Evolutionary conservation across 2,888 invertebrate species (phyloP), one percentile per base, ranked within the genome.

Genomic region (Anorthoa munda): DNA sequence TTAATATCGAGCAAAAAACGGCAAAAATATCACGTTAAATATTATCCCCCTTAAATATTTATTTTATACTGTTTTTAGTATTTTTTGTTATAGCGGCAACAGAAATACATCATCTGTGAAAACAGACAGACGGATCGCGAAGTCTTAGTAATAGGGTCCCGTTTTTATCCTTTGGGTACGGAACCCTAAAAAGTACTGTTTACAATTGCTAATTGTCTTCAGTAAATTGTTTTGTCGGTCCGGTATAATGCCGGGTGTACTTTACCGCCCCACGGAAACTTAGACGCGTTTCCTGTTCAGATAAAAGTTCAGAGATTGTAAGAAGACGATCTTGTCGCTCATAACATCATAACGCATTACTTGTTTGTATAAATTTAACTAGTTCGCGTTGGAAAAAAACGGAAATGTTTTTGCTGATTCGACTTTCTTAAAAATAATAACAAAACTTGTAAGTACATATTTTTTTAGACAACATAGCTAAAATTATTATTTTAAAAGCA

Each of bases 181-280:
- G n/a, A n/a, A n/a, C n/a, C n/a, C n/a, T n/a, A n/a, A 79, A 83
- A 70, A 31, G 5, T n/a, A 63, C n/a, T 63, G 48, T 50, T 71
- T 59, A 61, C 55, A 69, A 63, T 66, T 70, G 56, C 46, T 63
- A 73, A 77, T 84, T 63, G 58, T 59, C 7, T 23, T 55, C 23
- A 77, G 48, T 51, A 64, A 68, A 51, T 53, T 63, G 48, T 23
- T 46, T 46, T 61, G 65, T 31, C 61, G 18, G 60, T 71, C 50
- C 5, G 4, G 26, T 56, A 79, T 56, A 46, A 60, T 63, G 9
- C 46, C 56, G 59, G 15, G 13, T 53, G 18, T 64, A 31, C 9
- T 58, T 58, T 76, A 81, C n/a, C 2, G 21, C 48, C 66, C n/a
- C 31, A 81, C 39, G 55, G 60, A 61, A 55, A 64, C 55, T 56